Evolutionary conservation across 2,888 invertebrate species (phyloP).

Genomic region (Tinea pellionella): DNA sequence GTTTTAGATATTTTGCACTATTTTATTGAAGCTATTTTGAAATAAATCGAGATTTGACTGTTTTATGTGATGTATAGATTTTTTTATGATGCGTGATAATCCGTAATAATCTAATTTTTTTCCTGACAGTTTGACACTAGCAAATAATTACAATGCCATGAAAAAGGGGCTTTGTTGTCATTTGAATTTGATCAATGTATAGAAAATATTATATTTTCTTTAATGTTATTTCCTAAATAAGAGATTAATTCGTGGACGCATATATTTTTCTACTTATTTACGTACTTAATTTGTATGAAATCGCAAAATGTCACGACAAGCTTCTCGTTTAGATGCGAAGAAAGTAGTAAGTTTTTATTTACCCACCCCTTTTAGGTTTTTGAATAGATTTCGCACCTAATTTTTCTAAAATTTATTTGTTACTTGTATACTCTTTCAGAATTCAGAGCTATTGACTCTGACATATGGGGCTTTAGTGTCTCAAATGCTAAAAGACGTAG

Average conservation of each 20-base stretch:
- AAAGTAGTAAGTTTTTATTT: constrained; percentile 74
- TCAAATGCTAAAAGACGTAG: constrained; percentile 96
- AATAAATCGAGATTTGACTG: too few species aligned
- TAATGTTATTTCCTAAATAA: too few species aligned
- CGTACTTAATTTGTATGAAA: too few species aligned
- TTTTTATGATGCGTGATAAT: too few species aligned
- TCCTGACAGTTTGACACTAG: background rate
- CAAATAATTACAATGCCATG: background rate
- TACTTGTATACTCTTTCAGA: constrained; percentile 74
- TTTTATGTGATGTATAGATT: too few species aligned
- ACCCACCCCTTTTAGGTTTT: constrained; percentile 1
- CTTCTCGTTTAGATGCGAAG: constrained; percentile 78
- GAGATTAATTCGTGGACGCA: too few species aligned
- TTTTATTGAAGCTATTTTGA: too few species aligned
- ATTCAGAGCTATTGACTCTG: constrained; percentile 94
- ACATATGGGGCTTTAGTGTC: constrained; percentile 98
- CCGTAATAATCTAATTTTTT: too few species aligned
- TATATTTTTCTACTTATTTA: too few species aligned
- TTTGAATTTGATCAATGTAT: background rate
- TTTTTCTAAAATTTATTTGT: too few species aligned
- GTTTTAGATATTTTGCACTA: too few species aligned
- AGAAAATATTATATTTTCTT: background rate
- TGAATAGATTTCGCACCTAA: too few species aligned
- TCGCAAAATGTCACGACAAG: constrained; percentile 74
- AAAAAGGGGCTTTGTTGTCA: background rate